These are phyloP conservation scores for Gnathochromis pfefferi DNA, from an alignment of 2,113 vertebrate species.

Conservation along the genomic window DNA sequence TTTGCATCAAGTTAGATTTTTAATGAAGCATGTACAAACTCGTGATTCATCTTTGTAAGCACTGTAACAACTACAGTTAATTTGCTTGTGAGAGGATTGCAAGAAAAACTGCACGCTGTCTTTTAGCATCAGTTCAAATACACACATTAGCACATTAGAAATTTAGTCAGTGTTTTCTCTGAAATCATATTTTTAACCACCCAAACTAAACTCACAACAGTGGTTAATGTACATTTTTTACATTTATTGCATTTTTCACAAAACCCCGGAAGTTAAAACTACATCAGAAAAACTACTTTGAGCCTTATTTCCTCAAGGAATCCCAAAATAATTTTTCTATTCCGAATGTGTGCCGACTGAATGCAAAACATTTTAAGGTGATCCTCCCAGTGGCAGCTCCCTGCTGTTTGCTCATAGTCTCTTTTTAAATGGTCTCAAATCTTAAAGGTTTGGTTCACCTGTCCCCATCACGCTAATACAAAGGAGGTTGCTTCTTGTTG, in stretches of 20 bases:
- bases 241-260: background rate
- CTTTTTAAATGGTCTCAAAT: background rate
- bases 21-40: constrained; percentile 9
- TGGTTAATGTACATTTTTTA: background rate
- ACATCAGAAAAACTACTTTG: background rate
- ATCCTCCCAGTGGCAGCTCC: background rate
- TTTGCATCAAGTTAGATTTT: constrained; percentile 30
- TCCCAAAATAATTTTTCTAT: background rate
- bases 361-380: background rate
- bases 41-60: background rate
- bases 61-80: background rate
- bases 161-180: background rate
- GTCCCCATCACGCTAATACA: background rate
- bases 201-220: background rate
- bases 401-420: background rate
- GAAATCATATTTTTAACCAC: background rate
- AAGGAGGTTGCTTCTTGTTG: background rate
- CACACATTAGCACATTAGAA: background rate
- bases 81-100: background rate
- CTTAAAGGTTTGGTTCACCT: background rate
- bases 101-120: background rate
- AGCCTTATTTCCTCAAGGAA: background rate
- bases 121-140: background rate
- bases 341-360: background rate
- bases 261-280: background rate